A percentile compares a stretch with the other conserved stretches of the same genome.
Conservation (phyloP, 2,113 vertebrate genomes). For the Mola mola region DNA sequence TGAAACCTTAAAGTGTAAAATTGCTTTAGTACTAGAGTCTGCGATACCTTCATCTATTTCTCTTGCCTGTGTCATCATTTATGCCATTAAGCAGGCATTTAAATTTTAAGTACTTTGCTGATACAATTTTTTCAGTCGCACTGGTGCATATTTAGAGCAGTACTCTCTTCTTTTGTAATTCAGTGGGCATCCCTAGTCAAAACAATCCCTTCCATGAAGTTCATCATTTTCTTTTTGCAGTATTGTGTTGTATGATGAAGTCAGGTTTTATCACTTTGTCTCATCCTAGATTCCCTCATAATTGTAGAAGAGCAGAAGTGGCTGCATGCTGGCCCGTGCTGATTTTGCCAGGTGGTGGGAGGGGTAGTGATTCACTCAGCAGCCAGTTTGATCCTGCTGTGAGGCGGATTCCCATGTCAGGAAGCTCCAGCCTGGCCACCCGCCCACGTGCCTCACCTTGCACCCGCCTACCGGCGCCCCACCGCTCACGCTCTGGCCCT, state of each 20-base stretch:
- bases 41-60: slow-evolving; percentile 68
- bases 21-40: slow-evolving; percentile 63
- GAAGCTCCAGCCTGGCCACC: slow-evolving; percentile 81
- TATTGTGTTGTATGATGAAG: slow-evolving; percentile 2
- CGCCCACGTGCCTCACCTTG: slow-evolving; percentile 83
- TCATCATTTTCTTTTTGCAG: slow-evolving; percentile 11
- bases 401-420: slow-evolving; percentile 79
- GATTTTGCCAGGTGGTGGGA: slow-evolving; percentile 76
- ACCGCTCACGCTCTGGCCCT: slow-evolving; percentile 75
- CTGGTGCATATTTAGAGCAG: slow-evolving; percentile 52
- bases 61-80: slow-evolving; percentile 65
- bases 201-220: slow-evolving; percentile 5
- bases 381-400: slow-evolving; percentile 80
- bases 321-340: slow-evolving; percentile 41
- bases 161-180: slow-evolving; percentile 18
- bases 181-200: background rate
- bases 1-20: slow-evolving; percentile 77
- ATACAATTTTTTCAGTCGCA: slow-evolving; percentile 52
- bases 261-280: slow-evolving; percentile 48
- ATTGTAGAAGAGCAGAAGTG: slow-evolving; percentile 70
- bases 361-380: slow-evolving; percentile 79
- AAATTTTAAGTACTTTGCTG: slow-evolving; percentile 61
- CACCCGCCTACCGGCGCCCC: slow-evolving; percentile 72
- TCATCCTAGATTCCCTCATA: slow-evolving; percentile 60
- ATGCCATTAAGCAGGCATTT: slow-evolving; percentile 63